Base-by-base conservation (phyloP, 2,113 vertebrate species). In the Phaethon lepturus region DNA sequence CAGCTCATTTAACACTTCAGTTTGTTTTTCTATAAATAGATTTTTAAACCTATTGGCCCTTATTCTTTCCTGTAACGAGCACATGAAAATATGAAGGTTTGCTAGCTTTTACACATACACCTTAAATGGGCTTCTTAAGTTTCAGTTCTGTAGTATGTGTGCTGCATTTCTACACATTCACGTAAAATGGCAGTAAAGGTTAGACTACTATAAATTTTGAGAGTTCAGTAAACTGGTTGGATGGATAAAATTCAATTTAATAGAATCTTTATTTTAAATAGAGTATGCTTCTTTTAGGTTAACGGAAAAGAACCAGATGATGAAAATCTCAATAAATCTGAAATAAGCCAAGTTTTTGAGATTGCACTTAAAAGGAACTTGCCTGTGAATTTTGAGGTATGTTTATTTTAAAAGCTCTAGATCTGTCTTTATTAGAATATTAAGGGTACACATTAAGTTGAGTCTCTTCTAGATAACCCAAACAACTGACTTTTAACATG, bases 341-440 rank as follows among this genome's bases (percentile, higher is more conserved):
- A 99, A 99, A 99, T 99, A 97, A 99, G 99, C 98, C 99, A 99
- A 99, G 99, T 99, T 97, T 99, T 99, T 98, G 99, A 99, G 98
- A 99, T 99, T 98, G 99, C 99, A 98, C 99, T 99, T 95, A 99
- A 99, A 98, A 99, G 99, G 97, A 99, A 99, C 98, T 98, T 99
- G 98, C 99, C 99, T 97, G 99, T 99, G 98, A 99, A 99, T 98
- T 99, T 99, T 98, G 99, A 99, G 99, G 99, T 99, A 98, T 98
- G 98, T 95, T 96, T 98, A 97, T 96, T 98, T 98, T 98, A 97
- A 93, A 96, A 93, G 75, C 95, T 96, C 90, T 96, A 96, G 71
- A 96, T 81, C 84, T 96, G 58, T 95, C 96, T 90, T 88, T 89
- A 14, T 85, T 95, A 97, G 86, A 76, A 82, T 93, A 84, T 83